Conservation (phyloP, 2,797 vertebrate species). For the Epinephelus awoara region DNA sequence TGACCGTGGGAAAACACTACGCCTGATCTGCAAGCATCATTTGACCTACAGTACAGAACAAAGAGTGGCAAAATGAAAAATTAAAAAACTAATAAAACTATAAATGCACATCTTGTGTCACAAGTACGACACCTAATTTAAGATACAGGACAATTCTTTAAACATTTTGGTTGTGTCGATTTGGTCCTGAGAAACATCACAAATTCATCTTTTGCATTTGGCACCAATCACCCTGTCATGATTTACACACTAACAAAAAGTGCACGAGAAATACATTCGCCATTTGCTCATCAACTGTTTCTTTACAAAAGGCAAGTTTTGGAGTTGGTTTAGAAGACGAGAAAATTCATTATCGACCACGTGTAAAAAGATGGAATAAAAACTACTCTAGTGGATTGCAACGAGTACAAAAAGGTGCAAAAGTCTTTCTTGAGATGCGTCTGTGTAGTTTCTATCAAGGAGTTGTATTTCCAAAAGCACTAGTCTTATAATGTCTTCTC, state of each 20-base stretch:
- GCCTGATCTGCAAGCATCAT: conserved; percentile 48
- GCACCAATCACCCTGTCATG: conserved; percentile 66
- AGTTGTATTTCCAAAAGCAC: conserved; percentile 48
- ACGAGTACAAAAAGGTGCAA: conserved; percentile 69
- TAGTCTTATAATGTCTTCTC: conserved; percentile 46
- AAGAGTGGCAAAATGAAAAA: conserved; percentile 10
- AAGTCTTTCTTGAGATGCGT: conserved; percentile 46
- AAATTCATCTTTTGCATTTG: conserved; percentile 65
- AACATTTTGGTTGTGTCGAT: conserved; percentile 67
- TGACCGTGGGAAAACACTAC: background rate
- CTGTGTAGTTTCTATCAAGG: conserved; percentile 36
- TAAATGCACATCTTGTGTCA: conserved; percentile 51
- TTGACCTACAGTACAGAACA: conserved; percentile 48
- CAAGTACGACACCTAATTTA: conserved; percentile 49
- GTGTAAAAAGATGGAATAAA: conserved; percentile 66
- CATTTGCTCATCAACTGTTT: conserved; percentile 41
- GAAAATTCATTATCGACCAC: conserved; percentile 37
- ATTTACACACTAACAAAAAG: conserved; percentile 50
- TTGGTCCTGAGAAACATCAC: conserved; percentile 79
- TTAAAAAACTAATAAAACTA: conserved; percentile 31
- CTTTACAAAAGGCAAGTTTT: conserved; percentile 60
- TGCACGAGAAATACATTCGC: conserved; percentile 67
- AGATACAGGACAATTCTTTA: conserved; percentile 48
- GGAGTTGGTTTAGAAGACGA: conserved; percentile 40
- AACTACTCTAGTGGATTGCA: conserved; percentile 42